Conservation (phyloP, 2,113 vertebrate species). For the Oncorhynchus nerka region DNA sequence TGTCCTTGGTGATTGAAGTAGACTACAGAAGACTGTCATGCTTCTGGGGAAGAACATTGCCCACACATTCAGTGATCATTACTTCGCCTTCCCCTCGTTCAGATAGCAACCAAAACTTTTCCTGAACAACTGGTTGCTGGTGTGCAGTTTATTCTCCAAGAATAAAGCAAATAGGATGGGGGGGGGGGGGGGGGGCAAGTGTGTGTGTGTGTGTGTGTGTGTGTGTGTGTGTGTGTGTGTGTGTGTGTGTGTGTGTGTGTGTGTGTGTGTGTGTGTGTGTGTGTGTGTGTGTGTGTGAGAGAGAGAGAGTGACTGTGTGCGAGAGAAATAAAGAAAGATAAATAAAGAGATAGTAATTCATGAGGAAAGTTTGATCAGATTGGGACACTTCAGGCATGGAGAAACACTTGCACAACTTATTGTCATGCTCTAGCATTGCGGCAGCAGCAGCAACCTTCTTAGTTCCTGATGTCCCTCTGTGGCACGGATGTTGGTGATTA, state of each 20-base stretch:
- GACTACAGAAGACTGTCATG: neutral
- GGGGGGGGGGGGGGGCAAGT: neutral
- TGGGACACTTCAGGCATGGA: constrained; percentile 23
- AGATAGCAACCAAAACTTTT: neutral
- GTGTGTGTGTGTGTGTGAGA: no score
- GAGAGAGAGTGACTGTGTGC: neutral
- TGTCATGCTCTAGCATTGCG: constrained; percentile 8
- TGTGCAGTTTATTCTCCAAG: neutral
- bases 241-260: no score
- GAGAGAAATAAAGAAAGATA: neutral
- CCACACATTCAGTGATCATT: neutral
- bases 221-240: no score
- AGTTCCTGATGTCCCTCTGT: constrained; percentile 12
- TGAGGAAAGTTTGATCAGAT: constrained; percentile 9
- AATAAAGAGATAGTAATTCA: constrained; percentile 17
- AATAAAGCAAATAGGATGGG: neutral
- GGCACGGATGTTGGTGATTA: constrained; percentile 25
- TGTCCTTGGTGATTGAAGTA: neutral
- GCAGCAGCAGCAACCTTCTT: constrained; percentile 11
- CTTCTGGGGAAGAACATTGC: neutral
- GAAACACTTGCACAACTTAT: constrained; percentile 32
- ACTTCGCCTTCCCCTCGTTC: neutral
- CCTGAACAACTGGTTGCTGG: neutral
- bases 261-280: no score
- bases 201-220: no score